These are phyloP conservation scores for Diachasmimorpha longicaudata DNA, from an alignment of 1,140 invertebrate species.

Conservation along the genomic window DNA sequence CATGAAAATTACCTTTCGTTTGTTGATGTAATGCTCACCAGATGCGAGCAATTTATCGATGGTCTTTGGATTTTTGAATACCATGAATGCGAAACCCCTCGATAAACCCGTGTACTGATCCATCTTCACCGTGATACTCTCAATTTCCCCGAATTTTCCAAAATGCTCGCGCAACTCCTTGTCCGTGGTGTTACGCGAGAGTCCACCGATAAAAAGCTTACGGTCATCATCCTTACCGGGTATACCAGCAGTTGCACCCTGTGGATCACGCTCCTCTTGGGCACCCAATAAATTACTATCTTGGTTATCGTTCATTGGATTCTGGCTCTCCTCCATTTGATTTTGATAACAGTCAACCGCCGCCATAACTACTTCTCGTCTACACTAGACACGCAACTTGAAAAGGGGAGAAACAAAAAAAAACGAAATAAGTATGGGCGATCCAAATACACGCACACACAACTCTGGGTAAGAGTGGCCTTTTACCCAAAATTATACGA, in stretches of 20 bases:
- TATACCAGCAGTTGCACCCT: conserved; percentile 52
- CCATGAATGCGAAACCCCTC: conserved; percentile 75
- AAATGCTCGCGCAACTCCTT: conserved; percentile 70
- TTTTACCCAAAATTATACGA: conserved; percentile 7
- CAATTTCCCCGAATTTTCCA: conserved; percentile 69
- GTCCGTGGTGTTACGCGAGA: conserved; percentile 62
- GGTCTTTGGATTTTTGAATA: conserved; percentile 68
- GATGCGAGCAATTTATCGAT: conserved; percentile 68
- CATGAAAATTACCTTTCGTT: conserved; percentile 61
- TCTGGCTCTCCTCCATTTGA: neutral
- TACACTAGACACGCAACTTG: neutral
- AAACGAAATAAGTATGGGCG: neutral
- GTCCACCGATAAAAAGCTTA: conserved; percentile 63
- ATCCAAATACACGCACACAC: conserved; percentile 6
- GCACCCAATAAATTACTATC: neutral
- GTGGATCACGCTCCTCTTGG: neutral
- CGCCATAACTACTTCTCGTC: neutral
- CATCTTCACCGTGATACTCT: conserved; percentile 71
- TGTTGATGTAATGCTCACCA: conserved; percentile 69
- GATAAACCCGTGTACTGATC: conserved; percentile 70
- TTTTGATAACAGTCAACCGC: conserved; percentile 11
- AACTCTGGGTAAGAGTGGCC: neutral
- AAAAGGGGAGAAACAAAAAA: neutral
- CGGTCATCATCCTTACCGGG: conserved; percentile 64
- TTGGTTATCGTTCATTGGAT: neutral